Percentiles rank a stretch among this genome's conserved stretches.
Conservation (phyloP, 2,888 invertebrate genomes). For the Physocephala rufipes region DNA sequence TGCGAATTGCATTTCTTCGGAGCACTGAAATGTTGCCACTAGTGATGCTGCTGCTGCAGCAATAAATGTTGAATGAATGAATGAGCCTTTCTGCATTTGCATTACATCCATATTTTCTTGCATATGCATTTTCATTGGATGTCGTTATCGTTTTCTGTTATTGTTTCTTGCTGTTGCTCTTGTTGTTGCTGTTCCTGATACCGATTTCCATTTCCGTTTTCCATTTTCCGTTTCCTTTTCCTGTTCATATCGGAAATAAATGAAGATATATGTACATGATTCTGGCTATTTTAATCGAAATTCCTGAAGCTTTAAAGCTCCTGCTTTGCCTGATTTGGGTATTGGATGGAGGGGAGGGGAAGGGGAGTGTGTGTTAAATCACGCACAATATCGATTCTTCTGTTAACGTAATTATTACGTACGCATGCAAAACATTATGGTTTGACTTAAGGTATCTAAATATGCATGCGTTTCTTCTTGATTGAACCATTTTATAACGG, state of each 20-base stretch:
- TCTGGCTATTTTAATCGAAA: conserved; percentile 18
- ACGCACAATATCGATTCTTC: conserved; percentile 1
- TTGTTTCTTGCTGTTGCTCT: too few species aligned
- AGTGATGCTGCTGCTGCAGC: background rate
- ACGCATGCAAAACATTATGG: background rate
- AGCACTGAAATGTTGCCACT: background rate
- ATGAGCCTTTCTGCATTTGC: conserved; percentile 16
- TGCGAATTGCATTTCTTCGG: background rate
- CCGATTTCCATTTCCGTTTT: conserved; percentile 27
- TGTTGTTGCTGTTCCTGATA: conserved; percentile 13
- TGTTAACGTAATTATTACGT: background rate
- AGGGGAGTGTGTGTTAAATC: too few species aligned
- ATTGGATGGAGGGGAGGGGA: too few species aligned
- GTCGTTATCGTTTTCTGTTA: background rate
- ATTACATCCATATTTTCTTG: conserved; percentile 13
- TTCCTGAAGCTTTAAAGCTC: conserved; percentile 11
- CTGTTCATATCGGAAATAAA: background rate
- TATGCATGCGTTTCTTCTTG: background rate
- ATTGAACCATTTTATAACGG: too few species aligned
- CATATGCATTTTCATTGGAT: conserved; percentile 13
- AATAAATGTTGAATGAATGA: background rate
- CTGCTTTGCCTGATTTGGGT: conserved; percentile 9
- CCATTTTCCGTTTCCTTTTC: conserved; percentile 7
- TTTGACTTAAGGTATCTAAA: background rate
- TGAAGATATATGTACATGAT: background rate